Evolutionary conservation across 2,797 vertebrate genomes (phyloP).

Genomic region (Hipposideros larvatus): DNA sequence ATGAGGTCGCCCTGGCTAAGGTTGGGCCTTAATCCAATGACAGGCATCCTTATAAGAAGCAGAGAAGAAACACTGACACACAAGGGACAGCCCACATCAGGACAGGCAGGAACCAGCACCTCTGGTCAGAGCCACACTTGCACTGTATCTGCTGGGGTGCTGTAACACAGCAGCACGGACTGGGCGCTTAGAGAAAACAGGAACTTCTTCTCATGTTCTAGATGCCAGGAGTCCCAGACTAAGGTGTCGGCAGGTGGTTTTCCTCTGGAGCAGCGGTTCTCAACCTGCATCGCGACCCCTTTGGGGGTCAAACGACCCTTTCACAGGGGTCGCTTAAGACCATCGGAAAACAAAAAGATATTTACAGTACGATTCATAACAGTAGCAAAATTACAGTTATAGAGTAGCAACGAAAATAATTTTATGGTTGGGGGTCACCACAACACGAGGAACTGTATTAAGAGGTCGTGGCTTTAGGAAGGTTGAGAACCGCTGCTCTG

Average conservation of each 20-base stretch:
- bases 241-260: neutral
- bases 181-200: neutral
- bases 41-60: neutral
- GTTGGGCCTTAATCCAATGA: neutral
- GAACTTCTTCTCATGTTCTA: too few species aligned
- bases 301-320: too few species aligned
- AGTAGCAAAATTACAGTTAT: too few species aligned
- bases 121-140: neutral
- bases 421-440: too few species aligned
- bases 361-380: too few species aligned
- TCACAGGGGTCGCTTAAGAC: too few species aligned
- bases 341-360: too few species aligned
- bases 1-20: neutral
- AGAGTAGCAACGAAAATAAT: too few species aligned
- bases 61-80: neutral
- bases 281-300: too few species aligned
- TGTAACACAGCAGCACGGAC: neutral
- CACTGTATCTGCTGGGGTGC: too few species aligned
- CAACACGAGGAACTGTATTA: too few species aligned
- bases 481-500: neutral
- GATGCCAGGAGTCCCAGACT: neutral
- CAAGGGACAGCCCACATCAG: neutral
- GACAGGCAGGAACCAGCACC: neutral
- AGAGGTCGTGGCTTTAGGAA: too few species aligned
- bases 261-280: neutral